Conservation (phyloP, 2,888 invertebrate species). For the Petrophora chlorosata region DNA sequence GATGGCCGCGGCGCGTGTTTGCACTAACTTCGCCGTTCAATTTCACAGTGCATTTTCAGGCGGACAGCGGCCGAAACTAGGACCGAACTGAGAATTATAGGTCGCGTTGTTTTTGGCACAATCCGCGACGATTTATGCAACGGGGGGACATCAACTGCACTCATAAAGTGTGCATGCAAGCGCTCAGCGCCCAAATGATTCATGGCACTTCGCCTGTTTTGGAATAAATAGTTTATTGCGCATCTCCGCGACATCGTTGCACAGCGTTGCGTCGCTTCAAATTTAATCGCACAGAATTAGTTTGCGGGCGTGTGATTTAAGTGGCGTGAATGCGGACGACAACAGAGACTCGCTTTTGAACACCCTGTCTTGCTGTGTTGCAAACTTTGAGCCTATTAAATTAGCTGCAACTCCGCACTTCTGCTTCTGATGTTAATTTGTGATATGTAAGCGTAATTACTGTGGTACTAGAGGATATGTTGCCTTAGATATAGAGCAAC, state of each 20-base stretch:
- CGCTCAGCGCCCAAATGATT: slow-evolving; percentile 58
- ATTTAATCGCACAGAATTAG: slow-evolving; percentile 38
- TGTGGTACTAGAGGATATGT: too few relatives aligned
- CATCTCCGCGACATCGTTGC: slow-evolving; percentile 45
- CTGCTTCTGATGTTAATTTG: slow-evolving; percentile 6
- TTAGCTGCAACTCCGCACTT: slow-evolving; percentile 19
- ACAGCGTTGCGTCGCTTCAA: slow-evolving; percentile 29
- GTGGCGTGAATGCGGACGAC: slow-evolving; percentile 33
- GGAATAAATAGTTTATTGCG: slow-evolving; percentile 60
- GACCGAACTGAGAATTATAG: slow-evolving; percentile 51
- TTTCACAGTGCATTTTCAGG: slow-evolving; percentile 47
- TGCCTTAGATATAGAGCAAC: too few relatives aligned
- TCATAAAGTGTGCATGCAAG: slow-evolving; percentile 72
- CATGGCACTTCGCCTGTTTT: slow-evolving; percentile 58
- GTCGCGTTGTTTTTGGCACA: slow-evolving; percentile 68
- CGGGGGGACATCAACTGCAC: slow-evolving; percentile 70
- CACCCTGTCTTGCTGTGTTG: slow-evolving; percentile 24
- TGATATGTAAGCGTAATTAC: slow-evolving; percentile 1
- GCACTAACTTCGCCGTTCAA: slow-evolving; percentile 50
- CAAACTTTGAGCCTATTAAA: slow-evolving; percentile 31
- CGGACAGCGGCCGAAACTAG: slow-evolving; percentile 54
- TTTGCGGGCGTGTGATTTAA: slow-evolving; percentile 40
- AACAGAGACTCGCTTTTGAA: slow-evolving; percentile 26
- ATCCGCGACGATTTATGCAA: slow-evolving; percentile 69
- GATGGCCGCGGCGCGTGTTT: slow-evolving; percentile 54